Evolutionary conservation across 2,797 vertebrate species (phyloP).

Genomic region (Melopsittacus undulatus): DNA sequence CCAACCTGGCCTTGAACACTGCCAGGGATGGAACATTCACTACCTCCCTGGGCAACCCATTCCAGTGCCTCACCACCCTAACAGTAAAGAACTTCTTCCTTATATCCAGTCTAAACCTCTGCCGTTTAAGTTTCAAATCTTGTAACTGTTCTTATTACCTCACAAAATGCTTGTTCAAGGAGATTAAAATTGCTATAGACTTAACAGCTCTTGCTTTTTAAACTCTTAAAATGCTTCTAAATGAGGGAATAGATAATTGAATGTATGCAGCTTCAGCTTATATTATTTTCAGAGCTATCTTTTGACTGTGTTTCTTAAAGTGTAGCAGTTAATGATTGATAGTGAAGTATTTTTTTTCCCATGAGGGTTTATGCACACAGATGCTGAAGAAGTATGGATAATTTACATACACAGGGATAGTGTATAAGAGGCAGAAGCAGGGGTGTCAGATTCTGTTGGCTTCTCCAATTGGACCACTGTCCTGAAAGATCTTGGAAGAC

Average conservation of each 20-base stretch:
- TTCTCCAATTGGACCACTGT: background rate
- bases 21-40: too few species aligned
- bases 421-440: background rate
- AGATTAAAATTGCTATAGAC: background rate
- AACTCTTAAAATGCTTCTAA: background rate
- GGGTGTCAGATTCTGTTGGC: background rate
- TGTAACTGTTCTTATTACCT: background rate
- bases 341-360: background rate
- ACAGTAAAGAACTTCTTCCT: too few species aligned
- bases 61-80: too few species aligned
- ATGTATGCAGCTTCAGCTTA: background rate
- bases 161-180: background rate
- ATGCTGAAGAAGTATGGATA: background rate
- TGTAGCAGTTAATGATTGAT: background rate
- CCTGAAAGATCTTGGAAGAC: background rate
- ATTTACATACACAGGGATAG: background rate
- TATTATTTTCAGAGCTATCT: background rate
- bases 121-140: background rate
- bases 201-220: background rate
- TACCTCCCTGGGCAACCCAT: too few species aligned
- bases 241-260: background rate
- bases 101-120: too few species aligned
- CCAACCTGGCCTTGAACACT: too few species aligned
- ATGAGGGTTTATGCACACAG: background rate
- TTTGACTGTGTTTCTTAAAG: background rate